Conservation (phyloP, 2,797 vertebrate species). For the Bovichtus diacanthus region DNA sequence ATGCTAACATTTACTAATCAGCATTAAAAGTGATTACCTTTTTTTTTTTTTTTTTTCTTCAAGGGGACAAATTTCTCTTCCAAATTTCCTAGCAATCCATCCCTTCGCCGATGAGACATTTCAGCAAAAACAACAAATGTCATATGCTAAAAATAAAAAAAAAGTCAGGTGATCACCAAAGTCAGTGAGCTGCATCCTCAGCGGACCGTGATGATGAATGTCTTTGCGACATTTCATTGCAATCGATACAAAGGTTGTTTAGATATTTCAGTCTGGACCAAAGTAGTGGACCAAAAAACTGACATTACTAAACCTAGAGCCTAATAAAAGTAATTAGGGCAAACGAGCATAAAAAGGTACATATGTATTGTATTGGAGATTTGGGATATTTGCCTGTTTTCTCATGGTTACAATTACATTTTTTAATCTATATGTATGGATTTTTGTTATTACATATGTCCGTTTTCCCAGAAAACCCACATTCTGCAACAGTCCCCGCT, state of each 20-base stretch:
- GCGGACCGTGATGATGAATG: background rate
- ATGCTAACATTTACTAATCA: background rate
- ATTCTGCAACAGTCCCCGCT: slow-evolving; percentile 22
- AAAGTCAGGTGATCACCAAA: background rate
- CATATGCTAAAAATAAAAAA: too few relatives aligned
- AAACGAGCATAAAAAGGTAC: background rate
- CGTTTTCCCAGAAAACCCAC: slow-evolving; percentile 32
- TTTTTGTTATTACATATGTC: slow-evolving; percentile 14
- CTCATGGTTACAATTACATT: background rate
- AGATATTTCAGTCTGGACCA: background rate
- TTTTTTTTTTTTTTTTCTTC: too few relatives aligned
- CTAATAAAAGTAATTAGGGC: background rate
- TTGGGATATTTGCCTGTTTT: background rate
- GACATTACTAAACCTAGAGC: too few relatives aligned
- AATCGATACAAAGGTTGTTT: background rate
- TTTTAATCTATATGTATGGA: background rate
- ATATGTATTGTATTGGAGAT: background rate
- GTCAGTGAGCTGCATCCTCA: background rate
- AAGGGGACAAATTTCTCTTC: background rate
- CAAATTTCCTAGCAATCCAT: background rate
- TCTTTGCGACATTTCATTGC: background rate
- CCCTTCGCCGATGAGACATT: background rate
- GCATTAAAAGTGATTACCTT: background rate
- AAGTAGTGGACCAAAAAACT: background rate
- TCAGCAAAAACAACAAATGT: background rate